Evolutionary conservation across 2,113 vertebrate genomes (phyloP).

Genomic region (Brachyhypopomus occidentalis): DNA sequence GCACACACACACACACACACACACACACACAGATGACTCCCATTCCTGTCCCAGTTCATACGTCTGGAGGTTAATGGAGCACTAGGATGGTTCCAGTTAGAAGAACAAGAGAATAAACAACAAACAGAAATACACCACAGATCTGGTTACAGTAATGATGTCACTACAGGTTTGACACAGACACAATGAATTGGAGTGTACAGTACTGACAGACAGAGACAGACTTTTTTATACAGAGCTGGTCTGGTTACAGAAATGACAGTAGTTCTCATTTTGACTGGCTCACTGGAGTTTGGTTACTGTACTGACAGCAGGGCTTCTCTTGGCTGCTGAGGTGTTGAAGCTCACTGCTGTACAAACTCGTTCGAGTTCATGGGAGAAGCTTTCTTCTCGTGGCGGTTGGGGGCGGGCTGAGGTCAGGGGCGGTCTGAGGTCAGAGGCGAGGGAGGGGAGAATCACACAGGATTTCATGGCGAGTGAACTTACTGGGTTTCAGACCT

Average conservation of each 20-base stretch:
- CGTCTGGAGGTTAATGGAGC: neutral
- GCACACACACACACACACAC: conserved; percentile 14
- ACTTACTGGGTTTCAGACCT: conserved; percentile 48
- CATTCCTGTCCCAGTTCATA: too few relatives aligned
- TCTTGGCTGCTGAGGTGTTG: conserved; percentile 23
- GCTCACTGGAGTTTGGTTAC: neutral
- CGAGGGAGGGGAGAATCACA: conserved; percentile 6
- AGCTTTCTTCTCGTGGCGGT: conserved; percentile 18
- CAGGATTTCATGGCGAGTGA: conserved; percentile 48
- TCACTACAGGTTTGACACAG: too few relatives aligned
- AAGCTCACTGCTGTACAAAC: conserved; percentile 22
- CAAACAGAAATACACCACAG: neutral
- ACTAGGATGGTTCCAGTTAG: neutral
- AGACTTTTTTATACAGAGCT: neutral
- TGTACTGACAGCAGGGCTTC: conserved; percentile 6
- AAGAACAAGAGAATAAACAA: neutral
- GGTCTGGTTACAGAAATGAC: neutral
- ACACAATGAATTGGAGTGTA: neutral
- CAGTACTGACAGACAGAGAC: neutral
- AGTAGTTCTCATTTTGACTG: neutral
- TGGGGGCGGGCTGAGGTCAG: neutral
- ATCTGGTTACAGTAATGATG: neutral
- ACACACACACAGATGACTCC: conserved; percentile 2
- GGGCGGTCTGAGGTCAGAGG: neutral
- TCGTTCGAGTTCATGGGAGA: conserved; percentile 21